These are phyloP conservation scores for Yoshiicerus persimilis DNA, from an alignment of 1,140 invertebrate genomes.

Conservation along the genomic window DNA sequence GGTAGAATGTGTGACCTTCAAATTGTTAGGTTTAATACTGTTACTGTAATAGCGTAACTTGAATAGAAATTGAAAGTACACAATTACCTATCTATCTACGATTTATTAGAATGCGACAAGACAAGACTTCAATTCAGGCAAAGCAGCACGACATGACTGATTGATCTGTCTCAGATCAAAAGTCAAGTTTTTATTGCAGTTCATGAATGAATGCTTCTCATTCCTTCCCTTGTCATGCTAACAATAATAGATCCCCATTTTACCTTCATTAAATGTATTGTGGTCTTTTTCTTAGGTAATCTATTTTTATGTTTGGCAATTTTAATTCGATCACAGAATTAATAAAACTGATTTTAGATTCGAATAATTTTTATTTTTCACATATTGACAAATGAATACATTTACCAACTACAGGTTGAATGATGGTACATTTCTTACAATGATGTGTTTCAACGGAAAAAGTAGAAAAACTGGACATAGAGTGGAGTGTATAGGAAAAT, in stretches of 20 bases:
- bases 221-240: background rate
- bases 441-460: no score
- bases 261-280: background rate
- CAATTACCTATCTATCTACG: background rate
- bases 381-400: no score
- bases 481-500: no score
- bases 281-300: no score
- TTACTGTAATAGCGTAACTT: background rate
- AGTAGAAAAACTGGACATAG: no score
- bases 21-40: background rate
- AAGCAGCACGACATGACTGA: background rate
- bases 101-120: background rate
- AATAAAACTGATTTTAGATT: no score
- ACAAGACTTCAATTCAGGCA: background rate
- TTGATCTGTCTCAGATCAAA: slow-evolving; percentile 10
- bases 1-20: background rate
- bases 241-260: background rate
- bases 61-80: background rate
- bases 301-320: no score
- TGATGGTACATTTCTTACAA: no score
- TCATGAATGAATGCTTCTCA: background rate
- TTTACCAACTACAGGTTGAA: no score
- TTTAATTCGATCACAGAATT: no score
- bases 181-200: background rate
- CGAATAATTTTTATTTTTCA: no score